Evolutionary conservation across 2,113 vertebrate species (phyloP).

Genomic region (Cariama cristata): DNA sequence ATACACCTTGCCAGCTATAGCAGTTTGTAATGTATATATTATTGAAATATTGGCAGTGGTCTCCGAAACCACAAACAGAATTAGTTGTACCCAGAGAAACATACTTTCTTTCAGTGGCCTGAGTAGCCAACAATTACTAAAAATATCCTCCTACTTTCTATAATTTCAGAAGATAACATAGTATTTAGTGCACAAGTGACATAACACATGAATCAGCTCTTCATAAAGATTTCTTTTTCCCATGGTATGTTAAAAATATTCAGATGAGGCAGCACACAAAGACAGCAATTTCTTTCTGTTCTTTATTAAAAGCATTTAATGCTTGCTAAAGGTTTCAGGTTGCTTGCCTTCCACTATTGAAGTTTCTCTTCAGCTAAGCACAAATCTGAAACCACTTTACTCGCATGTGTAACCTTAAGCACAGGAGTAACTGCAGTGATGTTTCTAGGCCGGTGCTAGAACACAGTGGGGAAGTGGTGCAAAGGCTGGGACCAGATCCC

Average conservation of each 20-base stretch:
- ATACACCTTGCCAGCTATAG: slow-evolving; percentile 69
- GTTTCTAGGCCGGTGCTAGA: background rate
- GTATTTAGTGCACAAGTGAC: slow-evolving; percentile 4
- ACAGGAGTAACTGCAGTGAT: background rate
- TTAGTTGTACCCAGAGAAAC: slow-evolving; percentile 67
- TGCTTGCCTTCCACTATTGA: background rate
- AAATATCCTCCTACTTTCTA: slow-evolving; percentile 55
- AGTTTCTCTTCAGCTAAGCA: background rate
- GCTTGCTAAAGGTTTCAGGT: background rate
- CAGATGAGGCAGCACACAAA: background rate
- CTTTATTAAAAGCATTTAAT: background rate
- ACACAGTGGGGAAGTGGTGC: rapidly evolving
- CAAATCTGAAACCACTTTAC: background rate
- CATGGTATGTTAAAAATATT: background rate
- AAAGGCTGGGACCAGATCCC: background rate
- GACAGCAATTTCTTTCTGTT: background rate
- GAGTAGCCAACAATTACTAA: slow-evolving; percentile 52
- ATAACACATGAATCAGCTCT: slow-evolving; percentile 32
- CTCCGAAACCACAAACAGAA: slow-evolving; percentile 58
- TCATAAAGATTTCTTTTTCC: slow-evolving; percentile 62
- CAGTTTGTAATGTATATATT: slow-evolving; percentile 64
- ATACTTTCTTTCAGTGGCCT: slow-evolving; percentile 53
- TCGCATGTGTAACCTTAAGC: rapidly evolving
- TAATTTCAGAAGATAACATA: slow-evolving; percentile 48
- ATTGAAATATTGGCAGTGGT: slow-evolving; percentile 46